Evolutionary conservation across 2,888 invertebrate genomes (phyloP).

Genomic region (Thymelicus acteon): DNA sequence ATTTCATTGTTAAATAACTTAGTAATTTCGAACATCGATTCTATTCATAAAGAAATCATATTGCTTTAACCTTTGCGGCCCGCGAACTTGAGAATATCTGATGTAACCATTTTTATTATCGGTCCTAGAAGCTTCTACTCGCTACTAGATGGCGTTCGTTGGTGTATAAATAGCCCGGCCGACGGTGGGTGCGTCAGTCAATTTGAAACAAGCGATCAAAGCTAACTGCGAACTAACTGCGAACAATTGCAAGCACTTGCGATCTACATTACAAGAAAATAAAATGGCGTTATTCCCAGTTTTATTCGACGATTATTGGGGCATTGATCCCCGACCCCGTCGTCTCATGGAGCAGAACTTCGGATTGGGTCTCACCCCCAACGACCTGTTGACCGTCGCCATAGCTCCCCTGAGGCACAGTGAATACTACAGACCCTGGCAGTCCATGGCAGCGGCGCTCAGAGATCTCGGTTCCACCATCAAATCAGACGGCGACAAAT

Average conservation of each 20-base stretch:
- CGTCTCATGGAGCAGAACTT: constrained; percentile 78
- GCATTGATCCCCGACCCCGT: constrained; percentile 52
- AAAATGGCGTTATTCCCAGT: constrained; percentile 65
- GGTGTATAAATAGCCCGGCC: constrained; percentile 50
- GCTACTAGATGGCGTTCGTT: constrained; percentile 62
- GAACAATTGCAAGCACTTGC: constrained; percentile 36
- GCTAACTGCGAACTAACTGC: constrained; percentile 4
- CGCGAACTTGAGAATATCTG: constrained; percentile 43
- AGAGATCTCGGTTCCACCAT: constrained; percentile 78
- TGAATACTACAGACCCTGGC: constrained; percentile 65
- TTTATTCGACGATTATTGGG: constrained; percentile 56
- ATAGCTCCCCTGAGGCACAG: constrained; percentile 59
- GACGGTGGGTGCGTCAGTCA: constrained; percentile 43
- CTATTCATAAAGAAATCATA: no score
- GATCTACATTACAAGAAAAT: not conserved
- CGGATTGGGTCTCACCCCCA: constrained; percentile 72
- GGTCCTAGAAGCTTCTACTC: constrained; percentile 58
- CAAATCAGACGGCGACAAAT: constrained; percentile 81
- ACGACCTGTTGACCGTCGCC: constrained; percentile 62
- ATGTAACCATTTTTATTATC: constrained; percentile 15
- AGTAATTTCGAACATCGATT: no score
- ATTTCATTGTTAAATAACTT: no score
- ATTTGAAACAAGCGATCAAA: constrained; percentile 41
- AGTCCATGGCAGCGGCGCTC: constrained; percentile 64
- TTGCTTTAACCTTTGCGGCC: constrained; percentile 36